Evolutionary conservation across 2,113 vertebrate species (phyloP).

Genomic region (Festucalex cinctus): DNA sequence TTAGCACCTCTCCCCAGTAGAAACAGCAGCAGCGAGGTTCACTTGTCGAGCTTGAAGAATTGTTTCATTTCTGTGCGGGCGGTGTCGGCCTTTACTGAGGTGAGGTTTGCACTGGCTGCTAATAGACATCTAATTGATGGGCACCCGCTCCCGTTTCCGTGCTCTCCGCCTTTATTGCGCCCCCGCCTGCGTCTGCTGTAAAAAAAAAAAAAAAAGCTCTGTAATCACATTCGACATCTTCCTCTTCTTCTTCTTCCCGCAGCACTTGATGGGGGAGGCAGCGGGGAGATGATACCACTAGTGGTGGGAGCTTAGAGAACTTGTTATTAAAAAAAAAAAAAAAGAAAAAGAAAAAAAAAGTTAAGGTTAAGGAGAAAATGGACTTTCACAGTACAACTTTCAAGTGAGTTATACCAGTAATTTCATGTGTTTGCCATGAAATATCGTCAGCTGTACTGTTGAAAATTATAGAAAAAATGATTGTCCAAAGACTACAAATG

Average conservation of each 20-base stretch:
- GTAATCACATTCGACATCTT: conserved; percentile 96
- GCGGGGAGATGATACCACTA: conserved; percentile 17
- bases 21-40: not conserved
- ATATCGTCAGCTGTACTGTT: no score
- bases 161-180: conserved; percentile 97
- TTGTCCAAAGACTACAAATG: no score
- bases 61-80: conserved; percentile 79
- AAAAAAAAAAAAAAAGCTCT: conserved; percentile 97
- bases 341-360: not conserved
- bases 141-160: conserved; percentile 91
- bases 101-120: conserved; percentile 94
- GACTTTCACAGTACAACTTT: no score
- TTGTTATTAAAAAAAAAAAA: conserved; percentile 84
- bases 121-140: conserved; percentile 99
- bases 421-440: no score
- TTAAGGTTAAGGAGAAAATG: no score
- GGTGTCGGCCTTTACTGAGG: conserved; percentile 87
- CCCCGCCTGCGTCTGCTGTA: conserved; percentile 89
- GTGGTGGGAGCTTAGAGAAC: conserved; percentile 64
- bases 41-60: conserved; percentile 76
- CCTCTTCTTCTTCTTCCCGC: conserved; percentile 69
- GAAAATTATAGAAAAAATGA: no score
- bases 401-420: no score
- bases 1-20: not conserved
- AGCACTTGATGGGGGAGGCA: conserved; percentile 30